These are phyloP conservation scores for Orchestes rusci DNA, from an alignment of 2,888 invertebrate genomes.

Conservation along the genomic window DNA sequence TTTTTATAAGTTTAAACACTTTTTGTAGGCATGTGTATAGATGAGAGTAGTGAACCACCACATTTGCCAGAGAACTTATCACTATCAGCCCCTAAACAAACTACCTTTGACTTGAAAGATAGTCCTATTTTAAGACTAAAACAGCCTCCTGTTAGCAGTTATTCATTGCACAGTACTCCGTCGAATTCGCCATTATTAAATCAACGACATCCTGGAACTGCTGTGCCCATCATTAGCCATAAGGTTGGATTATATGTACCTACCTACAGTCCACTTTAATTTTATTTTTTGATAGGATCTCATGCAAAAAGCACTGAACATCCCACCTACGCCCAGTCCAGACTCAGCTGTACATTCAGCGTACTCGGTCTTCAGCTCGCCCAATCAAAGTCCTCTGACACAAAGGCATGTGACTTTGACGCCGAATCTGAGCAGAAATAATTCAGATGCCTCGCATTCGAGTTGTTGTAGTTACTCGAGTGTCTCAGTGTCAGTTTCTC, in stretches of 20 bases:
- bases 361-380: constrained; percentile 75
- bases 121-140: constrained; percentile 47
- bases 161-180: constrained; percentile 56
- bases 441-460: constrained; percentile 85
- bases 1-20: background rate
- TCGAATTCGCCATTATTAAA: constrained; percentile 63
- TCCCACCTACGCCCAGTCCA: constrained; percentile 76
- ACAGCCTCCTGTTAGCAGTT: constrained; percentile 50
- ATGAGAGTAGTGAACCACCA: constrained; percentile 31
- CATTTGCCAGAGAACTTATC: constrained; percentile 39
- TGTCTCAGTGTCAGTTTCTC: constrained; percentile 47
- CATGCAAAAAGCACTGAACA: constrained; percentile 51
- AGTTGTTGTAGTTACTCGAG: constrained; percentile 83
- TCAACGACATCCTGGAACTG: constrained; percentile 46
- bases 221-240: constrained; percentile 38
- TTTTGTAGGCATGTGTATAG: constrained; percentile 34
- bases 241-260: constrained; percentile 31
- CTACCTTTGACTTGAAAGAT: constrained; percentile 39
- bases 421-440: constrained; percentile 79
- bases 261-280: too few species aligned
- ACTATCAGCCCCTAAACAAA: constrained; percentile 33
- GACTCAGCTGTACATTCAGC: constrained; percentile 87
- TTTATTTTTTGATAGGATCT: constrained; percentile 27
- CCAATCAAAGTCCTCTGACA: constrained; percentile 80
- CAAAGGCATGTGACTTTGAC: constrained; percentile 75